Percentiles rank a stretch among this genome's conserved stretches.
Conservation (phyloP, 1,140 invertebrate species). For the Hyposmocoma kahamanoa region DNA sequence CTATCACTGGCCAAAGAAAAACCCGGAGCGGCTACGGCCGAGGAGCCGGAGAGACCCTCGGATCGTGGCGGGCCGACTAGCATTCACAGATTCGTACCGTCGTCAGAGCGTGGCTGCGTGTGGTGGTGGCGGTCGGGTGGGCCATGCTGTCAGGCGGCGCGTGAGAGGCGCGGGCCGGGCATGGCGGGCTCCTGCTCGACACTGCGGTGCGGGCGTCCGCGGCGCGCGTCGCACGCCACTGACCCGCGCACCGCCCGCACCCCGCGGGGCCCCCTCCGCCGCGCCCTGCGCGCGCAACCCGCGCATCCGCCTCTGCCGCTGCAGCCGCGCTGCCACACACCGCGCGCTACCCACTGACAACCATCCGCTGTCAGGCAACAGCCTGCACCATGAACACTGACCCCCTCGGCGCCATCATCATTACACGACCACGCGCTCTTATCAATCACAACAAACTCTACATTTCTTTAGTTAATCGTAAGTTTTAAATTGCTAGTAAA, state of each 20-base stretch:
- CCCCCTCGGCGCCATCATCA: no score
- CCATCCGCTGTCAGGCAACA: no score
- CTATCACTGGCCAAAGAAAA: conserved; percentile 42
- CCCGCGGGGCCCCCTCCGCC: conserved; percentile 31
- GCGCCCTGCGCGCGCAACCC: conserved; percentile 52
- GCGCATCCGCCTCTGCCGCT: background rate
- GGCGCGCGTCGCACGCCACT: conserved; percentile 66
- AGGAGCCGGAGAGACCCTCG: conserved; percentile 11
- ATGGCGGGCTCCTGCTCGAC: conserved; percentile 66
- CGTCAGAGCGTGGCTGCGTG: conserved; percentile 70
- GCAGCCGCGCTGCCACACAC: background rate
- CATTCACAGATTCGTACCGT: conserved; percentile 50
- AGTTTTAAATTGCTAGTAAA: no score
- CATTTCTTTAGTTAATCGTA: no score
- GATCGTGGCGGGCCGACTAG: conserved; percentile 12
- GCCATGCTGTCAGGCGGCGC: conserved; percentile 70
- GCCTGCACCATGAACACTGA: no score
- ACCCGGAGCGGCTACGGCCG: conserved; percentile 14
- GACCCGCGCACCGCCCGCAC: conserved; percentile 53
- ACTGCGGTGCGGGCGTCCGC: conserved; percentile 67
- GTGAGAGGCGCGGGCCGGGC: conserved; percentile 67
- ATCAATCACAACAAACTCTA: no score
- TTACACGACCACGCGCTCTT: no score
- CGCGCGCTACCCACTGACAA: background rate
- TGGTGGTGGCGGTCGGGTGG: conserved; percentile 63